Evolutionary conservation across 2,797 vertebrate genomes (phyloP).

Genomic region (Sciaenops ocellatus): DNA sequence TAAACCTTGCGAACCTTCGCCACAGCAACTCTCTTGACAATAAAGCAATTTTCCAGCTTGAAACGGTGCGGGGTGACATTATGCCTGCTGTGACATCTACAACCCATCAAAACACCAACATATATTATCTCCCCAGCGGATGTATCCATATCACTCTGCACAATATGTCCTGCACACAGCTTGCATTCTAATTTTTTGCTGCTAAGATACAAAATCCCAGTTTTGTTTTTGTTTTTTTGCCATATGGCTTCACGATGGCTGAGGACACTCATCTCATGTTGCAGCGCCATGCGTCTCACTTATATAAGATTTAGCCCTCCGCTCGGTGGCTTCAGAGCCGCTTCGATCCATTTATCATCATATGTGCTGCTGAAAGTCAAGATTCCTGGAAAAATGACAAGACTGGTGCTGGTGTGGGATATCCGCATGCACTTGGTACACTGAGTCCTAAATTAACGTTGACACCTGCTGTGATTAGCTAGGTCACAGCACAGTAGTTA

Average conservation of each 20-base stretch:
- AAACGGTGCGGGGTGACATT: not conserved
- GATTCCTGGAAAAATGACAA: slow-evolving; percentile 12
- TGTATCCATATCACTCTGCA: slow-evolving; percentile 1
- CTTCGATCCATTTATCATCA: slow-evolving; percentile 11
- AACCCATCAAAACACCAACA: slow-evolving; percentile 5
- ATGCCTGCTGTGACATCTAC: slow-evolving; percentile 8
- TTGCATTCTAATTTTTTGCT: slow-evolving; percentile 4
- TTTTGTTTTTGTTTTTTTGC: slow-evolving; percentile 31
- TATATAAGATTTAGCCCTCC: slow-evolving; percentile 4
- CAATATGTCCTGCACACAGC: not conserved
- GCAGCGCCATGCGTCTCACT: slow-evolving; percentile 19
- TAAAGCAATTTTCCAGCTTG: slow-evolving; percentile 20
- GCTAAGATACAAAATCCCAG: slow-evolving; percentile 3
- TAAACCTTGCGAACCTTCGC: slow-evolving; percentile 2
- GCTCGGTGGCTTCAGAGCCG: not conserved
- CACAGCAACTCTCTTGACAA: not conserved
- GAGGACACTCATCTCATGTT: slow-evolving; percentile 22
- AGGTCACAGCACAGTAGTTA: slow-evolving; percentile 11
- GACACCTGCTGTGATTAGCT: slow-evolving; percentile 35
- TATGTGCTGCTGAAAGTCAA: not conserved
- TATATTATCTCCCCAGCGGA: not conserved
- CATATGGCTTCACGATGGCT: slow-evolving; percentile 25
- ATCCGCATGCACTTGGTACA: not conserved
- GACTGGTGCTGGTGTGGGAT: not conserved
- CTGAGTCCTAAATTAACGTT: slow-evolving; percentile 37